phyloP scores from a whole-genome alignment of 2,888 invertebrate species.

The Caenorhabditis japonica region DNA sequence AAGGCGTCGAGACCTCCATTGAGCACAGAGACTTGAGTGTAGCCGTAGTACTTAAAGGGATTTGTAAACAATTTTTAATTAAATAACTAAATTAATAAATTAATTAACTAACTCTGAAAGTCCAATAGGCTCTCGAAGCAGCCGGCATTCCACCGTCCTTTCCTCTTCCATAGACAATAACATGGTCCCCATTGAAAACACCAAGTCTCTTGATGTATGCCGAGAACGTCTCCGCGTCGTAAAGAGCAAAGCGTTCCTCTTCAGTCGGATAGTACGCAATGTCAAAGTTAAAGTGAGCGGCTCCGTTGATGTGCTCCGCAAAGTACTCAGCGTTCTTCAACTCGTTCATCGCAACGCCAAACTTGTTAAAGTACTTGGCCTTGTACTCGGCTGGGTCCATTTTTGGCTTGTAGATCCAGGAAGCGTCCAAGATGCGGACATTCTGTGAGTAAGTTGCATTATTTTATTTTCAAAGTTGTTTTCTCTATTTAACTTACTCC shows the following conservation, averaged over 20 bases:
- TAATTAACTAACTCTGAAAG: too few species aligned
- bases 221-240: slow-evolving; percentile 66
- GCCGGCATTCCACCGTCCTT: slow-evolving; percentile 66
- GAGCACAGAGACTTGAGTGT: slow-evolving; percentile 52
- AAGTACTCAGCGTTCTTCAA: slow-evolving; percentile 50
- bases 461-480: too few species aligned
- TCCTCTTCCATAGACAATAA: slow-evolving; percentile 66
- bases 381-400: slow-evolving; percentile 57
- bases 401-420: slow-evolving; percentile 52
- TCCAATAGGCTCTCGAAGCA: slow-evolving; percentile 64
- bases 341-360: slow-evolving; percentile 60
- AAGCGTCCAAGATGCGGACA: slow-evolving; percentile 53
- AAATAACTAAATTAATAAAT: too few species aligned
- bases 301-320: slow-evolving; percentile 64
- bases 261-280: slow-evolving; percentile 68
- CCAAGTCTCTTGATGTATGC: slow-evolving; percentile 65
- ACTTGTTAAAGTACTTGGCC: slow-evolving; percentile 63
- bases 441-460: too few species aligned
- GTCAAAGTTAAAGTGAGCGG: slow-evolving; percentile 68
- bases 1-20: slow-evolving; percentile 68
- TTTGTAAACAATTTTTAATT: too few species aligned
- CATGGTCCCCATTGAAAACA: slow-evolving; percentile 64
- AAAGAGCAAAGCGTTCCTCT: slow-evolving; percentile 62
- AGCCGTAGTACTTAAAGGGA: slow-evolving; percentile 70
- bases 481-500: slow-evolving; percentile 43